Percentiles rank a stretch among this genome's conserved stretches.
phyloP scores from a whole-genome alignment of 2,797 vertebrate species.

The Notolepis coatsorum region DNA sequence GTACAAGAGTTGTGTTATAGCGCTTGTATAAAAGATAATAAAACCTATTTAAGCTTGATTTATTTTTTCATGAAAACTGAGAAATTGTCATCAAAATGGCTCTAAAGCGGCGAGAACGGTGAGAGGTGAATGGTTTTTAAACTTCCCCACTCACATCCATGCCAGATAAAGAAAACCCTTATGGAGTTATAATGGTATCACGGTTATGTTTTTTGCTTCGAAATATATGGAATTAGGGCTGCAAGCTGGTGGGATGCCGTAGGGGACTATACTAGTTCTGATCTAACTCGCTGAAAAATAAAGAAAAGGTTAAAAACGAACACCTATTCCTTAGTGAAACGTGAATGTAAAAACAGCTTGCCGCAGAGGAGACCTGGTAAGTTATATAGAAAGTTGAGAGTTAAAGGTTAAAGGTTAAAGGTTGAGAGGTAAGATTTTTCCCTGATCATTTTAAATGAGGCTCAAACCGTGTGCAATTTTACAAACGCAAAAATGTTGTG shows the following conservation, averaged over 20 bases:
- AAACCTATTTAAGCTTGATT: constrained; percentile 77
- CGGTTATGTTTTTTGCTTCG: constrained; percentile 53
- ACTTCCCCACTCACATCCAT: constrained; percentile 31
- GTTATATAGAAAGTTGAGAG: constrained; percentile 47
- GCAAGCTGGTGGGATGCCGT: constrained; percentile 69
- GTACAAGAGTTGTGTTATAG: constrained; percentile 82
- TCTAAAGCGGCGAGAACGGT: constrained; percentile 37
- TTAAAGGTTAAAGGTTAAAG: no score
- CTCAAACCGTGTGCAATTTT: no score
- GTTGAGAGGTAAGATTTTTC: background rate
- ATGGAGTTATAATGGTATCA: constrained; percentile 22
- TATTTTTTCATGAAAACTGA: constrained; percentile 45
- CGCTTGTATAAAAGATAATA: constrained; percentile 84
- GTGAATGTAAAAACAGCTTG: constrained; percentile 46
- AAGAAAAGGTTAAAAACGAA: constrained; percentile 33
- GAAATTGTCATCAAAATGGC: constrained; percentile 61
- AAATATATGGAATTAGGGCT: constrained; percentile 61
- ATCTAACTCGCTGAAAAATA: constrained; percentile 55
- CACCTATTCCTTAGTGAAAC: constrained; percentile 46
- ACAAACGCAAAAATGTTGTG: no score
- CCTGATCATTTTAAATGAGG: background rate
- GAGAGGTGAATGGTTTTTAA: constrained; percentile 21
- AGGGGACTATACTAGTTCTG: constrained; percentile 57
- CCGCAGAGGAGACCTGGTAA: constrained; percentile 40
- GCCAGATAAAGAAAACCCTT: constrained; percentile 47